These are phyloP conservation scores for Dusona sp. DNA, from an alignment of 2,888 invertebrate species.

Conservation along the genomic window DNA sequence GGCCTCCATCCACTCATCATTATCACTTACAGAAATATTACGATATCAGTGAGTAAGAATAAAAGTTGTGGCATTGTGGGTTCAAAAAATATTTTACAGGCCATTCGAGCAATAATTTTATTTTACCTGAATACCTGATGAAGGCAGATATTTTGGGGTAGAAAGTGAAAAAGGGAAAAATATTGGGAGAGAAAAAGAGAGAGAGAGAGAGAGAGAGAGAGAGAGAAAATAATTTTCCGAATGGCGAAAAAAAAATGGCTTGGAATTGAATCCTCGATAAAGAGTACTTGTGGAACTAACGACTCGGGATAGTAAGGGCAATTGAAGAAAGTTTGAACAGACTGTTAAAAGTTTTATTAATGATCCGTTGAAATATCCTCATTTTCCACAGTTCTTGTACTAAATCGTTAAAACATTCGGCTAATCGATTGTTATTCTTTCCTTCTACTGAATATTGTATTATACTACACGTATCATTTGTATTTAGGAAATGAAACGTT, in stretches of 20 bases:
- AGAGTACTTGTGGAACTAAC: neutral
- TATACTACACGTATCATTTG: too few relatives aligned
- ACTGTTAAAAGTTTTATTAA: constrained; percentile 1
- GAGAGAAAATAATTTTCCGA: neutral
- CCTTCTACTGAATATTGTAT: neutral
- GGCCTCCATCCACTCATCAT: constrained; percentile 84
- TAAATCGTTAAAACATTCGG: neutral
- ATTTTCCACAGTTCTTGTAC: neutral
- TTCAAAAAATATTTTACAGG: neutral
- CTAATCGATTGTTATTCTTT: neutral
- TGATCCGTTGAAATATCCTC: neutral
- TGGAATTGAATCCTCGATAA: neutral
- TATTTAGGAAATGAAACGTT: neutral
- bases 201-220: neutral
- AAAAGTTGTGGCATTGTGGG: neutral
- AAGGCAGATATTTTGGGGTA: neutral
- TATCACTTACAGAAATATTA: constrained; percentile 84
- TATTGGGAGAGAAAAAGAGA: neutral
- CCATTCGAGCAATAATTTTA: neutral
- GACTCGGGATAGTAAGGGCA: constrained; percentile 2
- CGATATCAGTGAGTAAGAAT: constrained; percentile 81
- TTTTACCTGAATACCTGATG: neutral
- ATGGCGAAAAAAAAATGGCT: neutral
- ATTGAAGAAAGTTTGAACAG: neutral
- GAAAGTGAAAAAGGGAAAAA: neutral